A percentile compares a stretch with the other conserved stretches of the same genome.
Evolutionary conservation across 2,888 invertebrate genomes (phyloP).

Genomic region (Synergus laeviventris): DNA sequence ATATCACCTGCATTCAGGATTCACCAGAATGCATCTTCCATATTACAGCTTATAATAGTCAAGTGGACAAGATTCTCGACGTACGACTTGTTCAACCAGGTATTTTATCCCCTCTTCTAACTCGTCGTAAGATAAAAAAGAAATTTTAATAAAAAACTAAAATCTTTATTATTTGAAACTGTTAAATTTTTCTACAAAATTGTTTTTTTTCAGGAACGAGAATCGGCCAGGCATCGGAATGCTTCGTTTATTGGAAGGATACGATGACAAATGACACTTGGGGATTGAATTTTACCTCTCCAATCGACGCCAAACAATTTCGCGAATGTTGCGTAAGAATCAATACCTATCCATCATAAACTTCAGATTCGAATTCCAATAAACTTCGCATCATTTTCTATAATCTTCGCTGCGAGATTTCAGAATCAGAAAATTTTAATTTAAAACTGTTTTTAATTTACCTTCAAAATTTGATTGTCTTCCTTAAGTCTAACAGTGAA

Average conservation of each 20-base stretch:
- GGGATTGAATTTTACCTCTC: constrained; percentile 98
- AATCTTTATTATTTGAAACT: no score
- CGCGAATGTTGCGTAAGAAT: constrained; percentile 96
- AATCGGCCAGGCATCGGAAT: constrained; percentile 98
- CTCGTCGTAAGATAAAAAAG: no score
- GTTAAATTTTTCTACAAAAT: background rate
- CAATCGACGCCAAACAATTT: constrained; percentile 98
- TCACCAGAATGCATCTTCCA: constrained; percentile 98
- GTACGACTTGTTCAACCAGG: constrained; percentile 98
- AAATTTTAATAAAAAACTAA: no score
- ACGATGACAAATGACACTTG: constrained; percentile 98
- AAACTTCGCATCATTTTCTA: no score
- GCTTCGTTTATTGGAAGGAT: constrained; percentile 99
- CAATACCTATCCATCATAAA: background rate
- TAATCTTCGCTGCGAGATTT: no score
- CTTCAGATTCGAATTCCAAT: background rate
- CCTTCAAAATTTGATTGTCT: no score
- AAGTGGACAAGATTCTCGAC: constrained; percentile 98
- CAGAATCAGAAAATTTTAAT: no score
- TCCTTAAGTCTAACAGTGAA: no score
- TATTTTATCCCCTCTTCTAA: constrained; percentile 71
- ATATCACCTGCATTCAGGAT: constrained; percentile 98
- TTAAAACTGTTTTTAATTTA: no score
- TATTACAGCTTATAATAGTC: constrained; percentile 99
- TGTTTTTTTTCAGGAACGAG: constrained; percentile 86